Evolutionary conservation across 1,140 invertebrate species (phyloP).

Genomic region (Druon quercuslanigerum): DNA sequence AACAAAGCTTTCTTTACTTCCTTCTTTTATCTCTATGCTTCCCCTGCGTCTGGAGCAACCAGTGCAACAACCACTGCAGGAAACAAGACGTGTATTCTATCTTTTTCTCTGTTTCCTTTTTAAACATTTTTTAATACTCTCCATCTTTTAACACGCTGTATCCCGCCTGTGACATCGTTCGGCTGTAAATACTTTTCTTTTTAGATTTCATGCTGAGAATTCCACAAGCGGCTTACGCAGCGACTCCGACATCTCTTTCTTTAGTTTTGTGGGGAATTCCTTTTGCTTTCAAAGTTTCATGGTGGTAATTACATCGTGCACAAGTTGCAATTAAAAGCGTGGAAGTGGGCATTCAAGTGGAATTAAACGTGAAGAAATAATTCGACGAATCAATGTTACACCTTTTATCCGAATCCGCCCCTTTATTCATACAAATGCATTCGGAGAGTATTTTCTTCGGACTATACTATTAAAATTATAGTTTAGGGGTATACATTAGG

Average conservation of each 20-base stretch:
- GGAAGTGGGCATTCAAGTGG: neutral
- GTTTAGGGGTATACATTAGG: too few species aligned
- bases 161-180: neutral
- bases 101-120: slow-evolving; percentile 1
- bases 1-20: slow-evolving; percentile 59
- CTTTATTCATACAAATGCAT: too few species aligned
- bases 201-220: slow-evolving; percentile 21
- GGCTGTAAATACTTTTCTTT: slow-evolving; percentile 4
- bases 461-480: too few species aligned
- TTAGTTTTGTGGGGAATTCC: neutral
- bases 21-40: slow-evolving; percentile 43
- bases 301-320: too few species aligned
- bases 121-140: neutral
- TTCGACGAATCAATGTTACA: too few species aligned
- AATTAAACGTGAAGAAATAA: too few species aligned
- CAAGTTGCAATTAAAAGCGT: too few species aligned
- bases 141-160: neutral
- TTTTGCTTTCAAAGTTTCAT: neutral
- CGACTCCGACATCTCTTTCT: neutral
- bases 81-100: slow-evolving; percentile 41
- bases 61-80: neutral
- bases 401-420: too few species aligned
- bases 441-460: too few species aligned
- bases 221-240: neutral
- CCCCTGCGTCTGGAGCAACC: slow-evolving; percentile 33